Evolutionary conservation across 2,888 invertebrate species (phyloP), one percentile per base, ranked within the genome.

Genomic region (Dastarcus helophoroides): DNA sequence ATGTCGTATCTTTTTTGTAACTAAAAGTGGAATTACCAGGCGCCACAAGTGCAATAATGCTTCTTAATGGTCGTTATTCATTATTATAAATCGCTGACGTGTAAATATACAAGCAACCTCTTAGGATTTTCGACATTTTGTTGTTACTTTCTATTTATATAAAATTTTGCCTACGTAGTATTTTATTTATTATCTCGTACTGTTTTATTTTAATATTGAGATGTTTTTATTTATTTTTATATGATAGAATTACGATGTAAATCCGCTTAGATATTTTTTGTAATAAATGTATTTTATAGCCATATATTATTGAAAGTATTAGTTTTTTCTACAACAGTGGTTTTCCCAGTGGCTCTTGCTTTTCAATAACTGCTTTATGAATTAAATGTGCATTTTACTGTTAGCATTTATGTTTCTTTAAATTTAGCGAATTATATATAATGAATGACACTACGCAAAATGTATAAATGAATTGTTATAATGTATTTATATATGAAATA

Each of bases 41-140:
- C 29, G 33, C 29, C 29, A 29, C 33, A 33, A 42, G 56, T 55
- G 55, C 55, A 55, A 56, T 55, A 53, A 51, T 47, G 51, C 50
- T 53, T 53, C n/a, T 42, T 46, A 43, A 41, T 43, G 21, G 29
- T 22, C 51, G 51, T 56, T 56, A 48, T 56, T 57, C 56, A 57
- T 55, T 58, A 53, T 52, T 53, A 48, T 51, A 51, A 50, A 42
- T 53, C 51, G 56, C 54, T 54, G 22, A 26, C 16, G 13, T 10
- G 26, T 12, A 10, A 7, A 14, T n/a, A n/a, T n/a, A n/a, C n/a
- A n/a, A n/a, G n/a, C n/a, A n/a, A n/a, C n/a, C n/a, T n/a, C n/a
- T n/a, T n/a, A n/a, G n/a, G n/a, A n/a, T n/a, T 39, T 34, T 41
- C 17, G 25, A 35, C 34, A 37, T 39, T 34, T 30, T 31, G 31